phyloP scores from a whole-genome alignment of 1,140 invertebrate species.

The Hyles euphorbiae region DNA sequence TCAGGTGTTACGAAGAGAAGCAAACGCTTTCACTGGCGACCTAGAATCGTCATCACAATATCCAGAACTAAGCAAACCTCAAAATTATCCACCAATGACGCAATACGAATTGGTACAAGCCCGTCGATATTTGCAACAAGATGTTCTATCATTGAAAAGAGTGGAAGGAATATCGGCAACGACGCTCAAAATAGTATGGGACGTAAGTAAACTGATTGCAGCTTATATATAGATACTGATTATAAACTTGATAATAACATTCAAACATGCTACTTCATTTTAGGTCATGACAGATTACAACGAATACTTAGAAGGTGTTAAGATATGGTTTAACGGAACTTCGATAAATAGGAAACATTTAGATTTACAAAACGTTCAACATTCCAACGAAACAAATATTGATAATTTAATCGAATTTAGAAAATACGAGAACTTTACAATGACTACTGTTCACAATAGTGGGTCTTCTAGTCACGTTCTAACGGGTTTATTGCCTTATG shows the following conservation, averaged over 20 bases:
- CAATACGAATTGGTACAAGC: conserved; percentile 89
- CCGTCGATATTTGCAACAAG: conserved; percentile 84
- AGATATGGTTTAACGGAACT: conserved; percentile 92
- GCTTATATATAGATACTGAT: background rate
- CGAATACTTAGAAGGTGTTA: conserved; percentile 90
- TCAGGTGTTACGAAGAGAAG: conserved; percentile 65
- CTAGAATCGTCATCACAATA: conserved; percentile 54
- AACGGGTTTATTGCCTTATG: conserved; percentile 82
- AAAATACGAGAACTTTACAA: conserved; percentile 74
- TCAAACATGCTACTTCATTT: conserved; percentile 24
- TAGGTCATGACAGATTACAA: conserved; percentile 70
- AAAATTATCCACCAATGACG: conserved; percentile 82
- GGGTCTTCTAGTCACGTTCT: conserved; percentile 77
- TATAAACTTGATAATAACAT: background rate
- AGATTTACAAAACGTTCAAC: conserved; percentile 40
- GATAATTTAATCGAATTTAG: conserved; percentile 54
- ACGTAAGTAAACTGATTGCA: conserved; percentile 75
- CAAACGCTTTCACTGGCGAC: conserved; percentile 61
- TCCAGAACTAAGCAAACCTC: conserved; percentile 59
- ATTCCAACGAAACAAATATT: conserved; percentile 39
- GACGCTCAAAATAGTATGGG: conserved; percentile 89
- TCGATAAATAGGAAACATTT: conserved; percentile 65
- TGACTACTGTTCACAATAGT: conserved; percentile 80
- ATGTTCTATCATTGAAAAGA: conserved; percentile 87
- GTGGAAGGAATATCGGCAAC: conserved; percentile 88